Conservation (phyloP, 2,113 vertebrate genomes). For the Callionymus lyra region DNA sequence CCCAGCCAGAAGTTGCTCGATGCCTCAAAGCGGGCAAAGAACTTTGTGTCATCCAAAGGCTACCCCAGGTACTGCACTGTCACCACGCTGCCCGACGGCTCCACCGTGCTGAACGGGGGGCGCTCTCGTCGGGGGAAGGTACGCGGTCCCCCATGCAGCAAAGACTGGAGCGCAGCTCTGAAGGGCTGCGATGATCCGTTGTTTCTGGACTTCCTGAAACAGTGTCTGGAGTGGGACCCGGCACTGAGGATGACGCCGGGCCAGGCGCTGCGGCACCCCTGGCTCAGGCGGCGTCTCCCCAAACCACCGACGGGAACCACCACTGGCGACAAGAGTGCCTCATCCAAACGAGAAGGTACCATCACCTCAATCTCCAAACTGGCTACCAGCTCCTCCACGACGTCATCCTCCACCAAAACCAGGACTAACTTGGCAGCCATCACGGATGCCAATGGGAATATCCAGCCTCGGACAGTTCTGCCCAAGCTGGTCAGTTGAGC, state of each 20-base stretch:
- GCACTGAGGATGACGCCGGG: constrained; percentile 83
- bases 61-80: constrained; percentile 93
- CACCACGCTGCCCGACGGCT: constrained; percentile 83
- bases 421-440: constrained; percentile 94
- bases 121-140: constrained; percentile 91
- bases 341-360: constrained; percentile 77
- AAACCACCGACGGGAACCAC: constrained; percentile 74
- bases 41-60: constrained; percentile 96
- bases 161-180: constrained; percentile 83
- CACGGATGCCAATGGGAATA: constrained; percentile 97
- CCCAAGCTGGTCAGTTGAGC: constrained; percentile 95
- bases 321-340: constrained; percentile 72
- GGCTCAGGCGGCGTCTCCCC: constrained; percentile 89
- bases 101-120: constrained; percentile 80
- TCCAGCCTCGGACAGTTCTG: constrained; percentile 94
- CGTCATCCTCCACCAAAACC: constrained; percentile 84
- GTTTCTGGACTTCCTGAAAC: constrained; percentile 96
- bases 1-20: constrained; percentile 90
- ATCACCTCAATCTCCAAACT: constrained; percentile 93
- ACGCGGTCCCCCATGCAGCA: constrained; percentile 85
- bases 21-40: constrained; percentile 90
- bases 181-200: constrained; percentile 93
- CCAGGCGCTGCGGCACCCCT: constrained; percentile 89
- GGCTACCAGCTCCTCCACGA: constrained; percentile 71
- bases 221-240: constrained; percentile 98